phyloP scores from a whole-genome alignment of 2,888 invertebrate genomes.

The Ornithoptera alexandrae region DNA sequence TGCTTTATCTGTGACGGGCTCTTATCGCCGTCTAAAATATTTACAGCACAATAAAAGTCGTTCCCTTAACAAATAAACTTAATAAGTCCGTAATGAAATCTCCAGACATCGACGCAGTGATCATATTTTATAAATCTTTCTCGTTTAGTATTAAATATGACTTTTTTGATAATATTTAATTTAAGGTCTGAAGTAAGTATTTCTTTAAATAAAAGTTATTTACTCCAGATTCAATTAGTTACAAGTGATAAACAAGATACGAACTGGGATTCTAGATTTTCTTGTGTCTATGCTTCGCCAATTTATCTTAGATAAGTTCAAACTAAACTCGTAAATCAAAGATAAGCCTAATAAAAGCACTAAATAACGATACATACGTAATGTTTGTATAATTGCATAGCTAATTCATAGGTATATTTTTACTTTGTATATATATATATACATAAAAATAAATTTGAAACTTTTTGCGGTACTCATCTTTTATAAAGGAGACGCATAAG shows the following conservation, averaged over 20 bases:
- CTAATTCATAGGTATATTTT: neutral
- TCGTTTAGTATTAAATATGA: neutral
- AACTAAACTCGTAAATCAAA: conserved; percentile 29
- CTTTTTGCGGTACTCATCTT: neutral
- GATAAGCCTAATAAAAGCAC: conserved; percentile 28
- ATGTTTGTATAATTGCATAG: conserved; percentile 18
- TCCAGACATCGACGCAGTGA: conserved; percentile 40
- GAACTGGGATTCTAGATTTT: conserved; percentile 24
- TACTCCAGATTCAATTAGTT: conserved; percentile 11
- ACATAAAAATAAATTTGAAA: neutral
- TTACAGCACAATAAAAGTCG: conserved; percentile 75
- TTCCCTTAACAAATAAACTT: conserved; percentile 68
- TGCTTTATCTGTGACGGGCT: conserved; percentile 67
- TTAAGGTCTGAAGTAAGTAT: neutral
- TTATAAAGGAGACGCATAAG: neutral
- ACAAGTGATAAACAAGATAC: conserved; percentile 18
- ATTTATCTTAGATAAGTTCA: conserved; percentile 29
- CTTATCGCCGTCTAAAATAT: conserved; percentile 75
- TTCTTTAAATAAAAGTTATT: neutral
- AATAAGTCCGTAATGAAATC: conserved; percentile 66
- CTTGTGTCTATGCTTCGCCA: conserved; percentile 20
- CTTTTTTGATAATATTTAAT: neutral
- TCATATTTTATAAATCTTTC: conserved; percentile 23
- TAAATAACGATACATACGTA: conserved; percentile 25
- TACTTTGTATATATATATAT: neutral